Base-by-base conservation (phyloP, 1,140 invertebrate genomes). In the Tribolium madens region DNA sequence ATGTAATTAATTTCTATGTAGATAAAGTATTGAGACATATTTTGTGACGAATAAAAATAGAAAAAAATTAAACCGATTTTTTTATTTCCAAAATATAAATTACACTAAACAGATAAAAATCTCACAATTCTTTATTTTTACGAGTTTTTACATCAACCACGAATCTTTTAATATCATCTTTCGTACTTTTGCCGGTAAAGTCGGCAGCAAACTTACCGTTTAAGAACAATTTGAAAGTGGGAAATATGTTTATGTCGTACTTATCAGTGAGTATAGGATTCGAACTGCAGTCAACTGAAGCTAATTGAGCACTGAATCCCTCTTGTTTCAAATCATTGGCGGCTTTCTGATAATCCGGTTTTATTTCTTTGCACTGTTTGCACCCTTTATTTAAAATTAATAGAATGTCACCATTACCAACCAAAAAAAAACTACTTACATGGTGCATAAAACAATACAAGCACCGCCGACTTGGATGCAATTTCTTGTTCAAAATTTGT, bases 391-490 rank as follows among this genome's bases (percentile, higher is more conserved):
- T 79, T 47, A 81, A 78, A 75, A 71, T 1, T 33, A 26, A n/a
- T 6, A 75, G 47, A n/a, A n/a, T n/a, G 21, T 26, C 21, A 26
- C 31, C 12, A 15, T 12, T 76, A 26, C n/a, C 6, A 18, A 70
- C 36, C n/a, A 50, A 21, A 72, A 18, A 2, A 53, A 13, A 9
- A 50, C n/a, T 36, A 53, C 46, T 36, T 12, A 52, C 92, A 94
- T 76, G 93, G 92, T n/a, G 92, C 93, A 86, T 94, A 94, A 85
- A 94, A 94, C 91, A 94, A 93, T 48, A 94, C 90, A 6, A 94
- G 84, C 26, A 89, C 88, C 82, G 92, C 90, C 79, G 91, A 90
- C 81, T 92, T 91, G 78, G 89, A 89, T 79, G 89, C 89, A 0
- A 93, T 73, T 81, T 86, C 81, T 85, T 82, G 76, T 46, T 89